Conservation (phyloP, 2,888 invertebrate genomes). For the Parascotia fuliginaria region DNA sequence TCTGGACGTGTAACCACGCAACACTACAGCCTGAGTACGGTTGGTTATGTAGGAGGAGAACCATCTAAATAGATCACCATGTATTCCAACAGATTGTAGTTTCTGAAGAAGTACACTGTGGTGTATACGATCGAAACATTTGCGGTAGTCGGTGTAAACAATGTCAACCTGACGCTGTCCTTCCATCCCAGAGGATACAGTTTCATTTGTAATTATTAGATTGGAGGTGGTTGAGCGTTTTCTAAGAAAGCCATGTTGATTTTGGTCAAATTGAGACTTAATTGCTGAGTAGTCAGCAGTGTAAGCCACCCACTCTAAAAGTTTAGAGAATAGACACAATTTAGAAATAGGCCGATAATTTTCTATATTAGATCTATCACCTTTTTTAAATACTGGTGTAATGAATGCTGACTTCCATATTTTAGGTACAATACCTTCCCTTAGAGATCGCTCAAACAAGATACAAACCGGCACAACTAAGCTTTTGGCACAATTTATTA, state of each 20-base stretch:
- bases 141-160: constrained; percentile 10
- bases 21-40: too few relatives aligned
- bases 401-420: background rate
- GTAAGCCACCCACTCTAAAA: constrained; percentile 5
- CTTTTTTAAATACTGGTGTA: too few relatives aligned
- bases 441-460: background rate
- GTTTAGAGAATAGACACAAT: constrained; percentile 7
- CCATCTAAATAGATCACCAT: too few relatives aligned
- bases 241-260: constrained; percentile 13
- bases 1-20: too few relatives aligned
- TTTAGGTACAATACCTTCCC: too few relatives aligned
- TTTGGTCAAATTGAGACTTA: background rate
- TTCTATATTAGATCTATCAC: too few relatives aligned
- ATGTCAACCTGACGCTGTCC: constrained; percentile 7
- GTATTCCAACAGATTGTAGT: too few relatives aligned
- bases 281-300: constrained; percentile 4
- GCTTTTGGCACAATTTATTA: background rate
- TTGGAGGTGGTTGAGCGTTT: constrained; percentile 8
- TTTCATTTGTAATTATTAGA: background rate
- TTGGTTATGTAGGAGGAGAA: too few relatives aligned
- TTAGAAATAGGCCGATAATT: background rate
- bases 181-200: constrained; percentile 3
- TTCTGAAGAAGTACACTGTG: too few relatives aligned
- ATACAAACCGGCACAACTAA: background rate
- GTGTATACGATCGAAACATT: constrained; percentile 6